These are phyloP conservation scores for Dipodomys spectabilis DNA, from an alignment of 2,113 vertebrate species.

Conservation along the genomic window DNA sequence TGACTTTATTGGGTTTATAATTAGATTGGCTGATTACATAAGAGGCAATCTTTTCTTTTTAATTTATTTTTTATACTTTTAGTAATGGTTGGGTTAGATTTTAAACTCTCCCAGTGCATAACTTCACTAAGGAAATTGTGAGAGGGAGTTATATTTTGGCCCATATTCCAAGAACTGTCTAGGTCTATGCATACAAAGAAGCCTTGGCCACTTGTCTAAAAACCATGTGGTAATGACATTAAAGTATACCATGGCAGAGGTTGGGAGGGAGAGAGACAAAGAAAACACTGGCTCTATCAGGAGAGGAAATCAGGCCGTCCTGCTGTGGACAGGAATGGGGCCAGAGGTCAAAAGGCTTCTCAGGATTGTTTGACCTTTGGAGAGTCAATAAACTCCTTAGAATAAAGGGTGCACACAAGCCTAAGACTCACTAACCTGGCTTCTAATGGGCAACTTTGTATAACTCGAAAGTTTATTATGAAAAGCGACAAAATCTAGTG, in stretches of 20 bases:
- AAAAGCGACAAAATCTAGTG: background rate
- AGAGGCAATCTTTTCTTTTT: conserved; percentile 10
- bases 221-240: conserved; percentile 79
- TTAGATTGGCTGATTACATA: conserved; percentile 63
- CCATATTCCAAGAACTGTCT: conserved; percentile 70
- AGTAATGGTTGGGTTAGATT: conserved; percentile 42
- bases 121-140: conserved; percentile 50
- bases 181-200: conserved; percentile 2
- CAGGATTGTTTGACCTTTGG: conserved; percentile 68
- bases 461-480: background rate
- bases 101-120: conserved; percentile 59
- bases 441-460: background rate
- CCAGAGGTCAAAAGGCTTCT: conserved; percentile 67
- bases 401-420: conserved; percentile 18
- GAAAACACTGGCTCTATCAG: conserved; percentile 69
- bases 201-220: conserved; percentile 69
- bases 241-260: conserved; percentile 38
- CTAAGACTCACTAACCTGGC: background rate
- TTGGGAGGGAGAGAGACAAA: conserved; percentile 53
- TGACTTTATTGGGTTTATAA: conserved; percentile 68
- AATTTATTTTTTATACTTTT: conserved; percentile 61
- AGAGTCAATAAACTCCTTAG: conserved; percentile 70
- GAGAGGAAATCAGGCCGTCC: conserved; percentile 58
- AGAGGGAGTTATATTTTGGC: background rate
- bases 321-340: conserved; percentile 59